Conservation (phyloP, 2,888 invertebrate species). For the Rhynchonema sp. region DNA sequence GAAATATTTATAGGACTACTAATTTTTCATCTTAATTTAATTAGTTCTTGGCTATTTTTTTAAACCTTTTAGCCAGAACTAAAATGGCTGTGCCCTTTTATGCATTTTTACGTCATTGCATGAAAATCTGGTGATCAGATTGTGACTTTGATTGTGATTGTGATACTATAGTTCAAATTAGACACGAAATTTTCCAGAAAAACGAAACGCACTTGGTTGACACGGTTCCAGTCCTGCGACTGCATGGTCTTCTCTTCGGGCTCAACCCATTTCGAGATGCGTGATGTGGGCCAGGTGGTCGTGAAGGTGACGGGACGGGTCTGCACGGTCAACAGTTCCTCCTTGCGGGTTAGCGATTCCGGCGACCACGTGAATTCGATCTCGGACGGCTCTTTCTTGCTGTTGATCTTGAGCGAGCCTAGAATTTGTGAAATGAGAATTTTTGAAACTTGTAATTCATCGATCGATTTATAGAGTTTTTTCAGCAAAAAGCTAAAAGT, state of each 20-base stretch:
- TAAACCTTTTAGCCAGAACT: background rate
- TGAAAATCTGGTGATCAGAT: no score
- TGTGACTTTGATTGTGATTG: no score
- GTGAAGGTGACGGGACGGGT: constrained; percentile 14
- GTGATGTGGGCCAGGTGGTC: constrained; percentile 12
- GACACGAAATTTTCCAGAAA: background rate
- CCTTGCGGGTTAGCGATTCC: background rate
- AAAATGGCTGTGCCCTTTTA: no score
- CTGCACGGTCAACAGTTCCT: constrained; percentile 7
- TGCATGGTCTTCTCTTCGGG: constrained; percentile 15
- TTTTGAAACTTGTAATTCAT: no score
- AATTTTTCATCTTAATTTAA: background rate
- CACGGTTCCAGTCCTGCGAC: constrained; percentile 10
- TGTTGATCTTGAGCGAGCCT: constrained; percentile 9
- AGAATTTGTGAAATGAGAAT: no score
- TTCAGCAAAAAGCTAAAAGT: no score
- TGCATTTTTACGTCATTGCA: no score
- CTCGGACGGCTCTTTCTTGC: constrained; percentile 8
- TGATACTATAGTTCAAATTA: background rate
- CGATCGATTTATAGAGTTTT: no score
- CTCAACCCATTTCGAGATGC: constrained; percentile 12
- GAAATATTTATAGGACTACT: background rate
- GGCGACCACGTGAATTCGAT: constrained; percentile 5
- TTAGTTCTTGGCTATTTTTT: background rate
- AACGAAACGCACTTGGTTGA: background rate